Conservation (phyloP, 1,140 invertebrate genomes). For the Zeugodacus cucurbitae region DNA sequence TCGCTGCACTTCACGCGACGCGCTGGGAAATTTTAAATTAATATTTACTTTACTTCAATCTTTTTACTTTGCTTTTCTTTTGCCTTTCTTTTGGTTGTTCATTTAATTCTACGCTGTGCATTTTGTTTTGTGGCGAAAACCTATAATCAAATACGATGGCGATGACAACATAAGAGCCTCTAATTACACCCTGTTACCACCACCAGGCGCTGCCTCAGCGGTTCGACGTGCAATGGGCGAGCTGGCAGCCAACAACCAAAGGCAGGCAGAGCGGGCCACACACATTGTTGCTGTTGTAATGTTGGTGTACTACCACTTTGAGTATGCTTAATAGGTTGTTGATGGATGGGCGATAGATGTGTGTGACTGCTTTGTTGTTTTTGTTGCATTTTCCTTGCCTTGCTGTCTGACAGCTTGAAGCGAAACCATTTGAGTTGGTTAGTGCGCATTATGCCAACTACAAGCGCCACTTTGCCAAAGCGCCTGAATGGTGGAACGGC, state of each 20-base stretch:
- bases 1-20: neutral
- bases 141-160: conserved; percentile 65
- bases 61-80: neutral
- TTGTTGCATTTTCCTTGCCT: neutral
- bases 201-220: neutral
- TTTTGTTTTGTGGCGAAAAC: conserved; percentile 48
- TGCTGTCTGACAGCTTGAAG: neutral
- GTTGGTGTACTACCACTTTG: neutral
- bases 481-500: conserved; percentile 4
- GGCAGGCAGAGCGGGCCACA: conserved; percentile 12
- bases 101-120: neutral
- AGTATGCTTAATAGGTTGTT: neutral
- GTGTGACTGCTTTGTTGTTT: neutral
- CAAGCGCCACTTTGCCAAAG: conserved; percentile 17
- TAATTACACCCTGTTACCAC: conserved; percentile 65
- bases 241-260: neutral
- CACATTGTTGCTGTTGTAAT: conserved; percentile 21
- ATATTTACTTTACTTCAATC: conserved; percentile 63
- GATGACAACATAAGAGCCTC: conserved; percentile 66
- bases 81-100: conserved; percentile 32
- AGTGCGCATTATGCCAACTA: conserved; percentile 36
- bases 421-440: conserved; percentile 32
- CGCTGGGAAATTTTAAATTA: conserved; percentile 57
- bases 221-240: neutral
- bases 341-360: neutral